Evolutionary conservation across 2,797 vertebrate species (phyloP), one percentile per base, ranked within the genome.

Genomic region (Pseudochirops cupreus): DNA sequence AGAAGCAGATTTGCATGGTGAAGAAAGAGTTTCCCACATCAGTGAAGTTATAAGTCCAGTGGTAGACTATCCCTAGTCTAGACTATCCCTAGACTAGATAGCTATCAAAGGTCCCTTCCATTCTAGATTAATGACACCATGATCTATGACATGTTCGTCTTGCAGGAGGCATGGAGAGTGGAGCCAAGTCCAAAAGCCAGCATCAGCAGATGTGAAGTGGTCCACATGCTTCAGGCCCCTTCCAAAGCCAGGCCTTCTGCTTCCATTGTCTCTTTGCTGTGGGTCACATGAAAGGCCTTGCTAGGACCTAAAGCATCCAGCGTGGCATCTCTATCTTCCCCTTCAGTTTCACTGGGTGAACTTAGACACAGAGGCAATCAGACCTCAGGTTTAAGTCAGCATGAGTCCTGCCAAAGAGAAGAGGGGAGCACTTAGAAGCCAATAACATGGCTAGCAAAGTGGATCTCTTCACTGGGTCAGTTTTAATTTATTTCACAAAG

Each of bases 121-220:
- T n/a, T 67, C 58, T 33, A 62, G 12, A 62, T 62, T 31, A 28
- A 7, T 67, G 62, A n/a, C 5, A 7, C 1, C 14, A 91, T 94
- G 95, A 92, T 46, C 58, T 67, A 94, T 87, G 31, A 58, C 10
- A 10, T 29, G 29, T 92, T 18, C 93, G 93, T 95, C 93, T 54
- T 67, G 87, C 87, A 13, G 0, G 0, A 52, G 58, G 46, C 31
- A 14, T 11, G 50, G 56, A 3, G 67, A 91, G 62, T 18, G 54
- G 52, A 95, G 74, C 56, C 90, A 90, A 56, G 89, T n/a, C 56
- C 55, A 54, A 58, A 3, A 93, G 56, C 91, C 1, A 33, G 33
- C 14, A 62, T 62, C 59, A 14, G 31, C 31, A 31, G 11, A 59
- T 59, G 29, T 2, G 0, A 59, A 59, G 11, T 11, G 58, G 28